Evolutionary conservation across 2,888 invertebrate species (phyloP).

Genomic region (Himalopsyche anomala): DNA sequence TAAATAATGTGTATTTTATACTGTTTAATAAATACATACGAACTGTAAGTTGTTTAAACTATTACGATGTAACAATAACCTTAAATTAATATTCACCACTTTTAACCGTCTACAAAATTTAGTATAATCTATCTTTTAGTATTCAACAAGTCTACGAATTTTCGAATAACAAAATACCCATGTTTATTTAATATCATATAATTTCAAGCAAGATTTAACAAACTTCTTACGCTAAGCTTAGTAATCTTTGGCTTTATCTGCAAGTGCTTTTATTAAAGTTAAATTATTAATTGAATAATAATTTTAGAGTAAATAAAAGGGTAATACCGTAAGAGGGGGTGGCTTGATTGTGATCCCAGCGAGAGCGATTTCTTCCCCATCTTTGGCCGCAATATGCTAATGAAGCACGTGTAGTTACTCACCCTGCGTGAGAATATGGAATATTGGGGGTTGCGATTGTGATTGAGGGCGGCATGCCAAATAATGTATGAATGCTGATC

Average conservation of each 20-base stretch:
- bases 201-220: no score
- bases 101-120: no score
- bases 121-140: no score
- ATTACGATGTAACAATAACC: no score
- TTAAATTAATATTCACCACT: no score
- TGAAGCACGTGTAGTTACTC: background rate
- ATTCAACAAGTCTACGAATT: no score
- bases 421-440: background rate
- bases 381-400: slow-evolving; percentile 16
- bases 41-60: no score
- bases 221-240: background rate
- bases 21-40: no score
- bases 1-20: no score
- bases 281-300: slow-evolving; percentile 20
- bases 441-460: background rate
- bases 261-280: background rate
- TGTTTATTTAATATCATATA: no score
- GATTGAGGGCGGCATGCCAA: background rate
- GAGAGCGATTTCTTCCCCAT: background rate
- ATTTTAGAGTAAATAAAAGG: background rate
- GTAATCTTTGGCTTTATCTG: slow-evolving; percentile 19
- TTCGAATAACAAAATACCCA: no score
- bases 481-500: slow-evolving; percentile 10
- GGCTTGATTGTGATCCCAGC: background rate
- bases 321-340: background rate